Evolutionary conservation across 2,797 vertebrate genomes (phyloP), one percentile per base, ranked within the genome.

Genomic region (Glossophaga mutica): DNA sequence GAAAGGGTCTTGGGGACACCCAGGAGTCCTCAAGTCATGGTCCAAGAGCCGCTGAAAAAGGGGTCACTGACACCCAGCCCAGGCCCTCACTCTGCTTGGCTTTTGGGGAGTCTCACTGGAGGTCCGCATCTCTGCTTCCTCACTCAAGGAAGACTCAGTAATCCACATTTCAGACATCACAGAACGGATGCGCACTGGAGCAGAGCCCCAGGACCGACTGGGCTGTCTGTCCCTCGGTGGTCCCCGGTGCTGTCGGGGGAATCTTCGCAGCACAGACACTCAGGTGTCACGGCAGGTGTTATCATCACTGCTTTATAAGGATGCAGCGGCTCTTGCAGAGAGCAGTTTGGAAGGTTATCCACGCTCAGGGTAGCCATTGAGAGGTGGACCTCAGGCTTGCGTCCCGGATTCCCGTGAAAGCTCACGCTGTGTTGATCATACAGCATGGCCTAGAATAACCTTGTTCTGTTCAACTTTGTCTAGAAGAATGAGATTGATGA

Each of bases 331-430:
- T 55, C 29, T 3, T 18, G 29, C 82, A 42, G 24, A 71, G 68
- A 62, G 55, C 9, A 9, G 55, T 57, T 26, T 11, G 14, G 21
- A 4, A 24, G 37, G 11, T 48, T 26, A 39, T 7, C 67, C 32
- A 21, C 9, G 24, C 18, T n/a, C 34, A 5, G 26, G 26, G 3
- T 11, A 34, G 39, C 12, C 15, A 0, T 2, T 1, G 18, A 29
- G 74, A 39, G 50, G 26, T 32, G 14, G 34, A 9, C 32, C 81
- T 82, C 44, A 34, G 12, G 3, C 29, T 57, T 11, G 9, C 26
- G 55, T 10, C 24, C 55, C 24, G 3, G 24, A 57, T 57, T 57
- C 24, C 55, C 9, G 3, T 57, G 55, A 57, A 57, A 57, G 4
- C 55, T 57, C 22, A 24, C 1, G 9, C 55, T 21, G 55, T 57